Base-by-base conservation (phyloP, 2,888 invertebrate species). In the Nomada ferruginata region DNA sequence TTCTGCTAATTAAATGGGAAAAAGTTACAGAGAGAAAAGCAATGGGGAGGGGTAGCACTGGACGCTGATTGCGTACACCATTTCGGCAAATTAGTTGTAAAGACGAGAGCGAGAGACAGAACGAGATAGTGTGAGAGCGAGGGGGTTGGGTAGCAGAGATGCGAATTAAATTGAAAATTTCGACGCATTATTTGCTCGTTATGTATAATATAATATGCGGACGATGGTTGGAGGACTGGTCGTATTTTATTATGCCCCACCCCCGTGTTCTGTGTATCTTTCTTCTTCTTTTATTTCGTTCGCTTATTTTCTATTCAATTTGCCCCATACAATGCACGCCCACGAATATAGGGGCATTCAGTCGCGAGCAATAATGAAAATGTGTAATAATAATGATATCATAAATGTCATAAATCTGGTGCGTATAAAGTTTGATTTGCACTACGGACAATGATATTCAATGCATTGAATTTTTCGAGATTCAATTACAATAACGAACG, bases 401-500 rank as follows among this genome's bases (percentile, higher is more conserved):
- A 57, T 79, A 59, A 80, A 79, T 79, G 71, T 79, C 42, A 79
- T 80, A 80, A 79, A 80, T 80, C 71, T 53, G 66, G 66, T 42
- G 13, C 53, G 60, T 53, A 66, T 44, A 60, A 55, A 60, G 61
- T 79, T 79, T 79, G 79, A 71, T 79, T 80, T 72, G 72, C 68
- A 68, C 79, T 79, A 80, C 57, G 63, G 57, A 79, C 80, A 80
- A 61, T 61, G 80, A 80, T 80, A 79, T 80, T 80, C 80, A 66
- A 80, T 80, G 80, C 80, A 79, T 80, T 68, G 80, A 80, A 80
- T 79, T 84, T 83, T 83, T 79, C 70, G 72, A 76, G 74, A 83
- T 83, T 83, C 83, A 78, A 78, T 83, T 78, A 64, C 83, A 78
- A 76, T 65, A 79, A 79, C 74, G 77, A 77, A 78, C 77, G 63